Base-by-base conservation (phyloP, 1,140 invertebrate genomes). In the Lepidurus apus region DNA sequence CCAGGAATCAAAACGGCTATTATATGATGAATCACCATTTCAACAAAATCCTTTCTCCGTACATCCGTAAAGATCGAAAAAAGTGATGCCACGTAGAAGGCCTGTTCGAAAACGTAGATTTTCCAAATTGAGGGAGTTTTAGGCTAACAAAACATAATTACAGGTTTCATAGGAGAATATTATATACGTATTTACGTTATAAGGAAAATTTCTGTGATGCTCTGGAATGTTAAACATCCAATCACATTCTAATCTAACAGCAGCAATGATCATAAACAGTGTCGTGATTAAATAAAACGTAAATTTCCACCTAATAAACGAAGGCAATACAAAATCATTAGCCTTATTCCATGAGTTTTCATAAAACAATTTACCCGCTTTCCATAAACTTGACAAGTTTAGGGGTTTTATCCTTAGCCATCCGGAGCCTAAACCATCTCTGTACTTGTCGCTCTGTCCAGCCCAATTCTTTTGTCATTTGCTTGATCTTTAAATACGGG, bases 341-440 rank as follows among this genome's bases (percentile, higher is more conserved):
- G 53, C 21, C 53, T 17, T 17, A 17, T 21, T 17, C 5, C 53
- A 65, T 9, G 4, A 7, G 7, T 34, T 47, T 4, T 43, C 13
- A 24, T 11, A 44, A 43, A 43, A 77, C 43, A 6, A 7, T 24
- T 7, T 47, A 77, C 24, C 75, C 75, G 75, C 75, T 45, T n/a
- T 77, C 75, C 43, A 24, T 26, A n/a, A 77, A 77, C 24, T 77
- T 77, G 13, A 45, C 43, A 9, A 77, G 75, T 44, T 77, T 77
- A 5, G 75, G 47, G 9, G 75, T 43, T 26, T 47, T 42, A 44
- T 77, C 75, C 24, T 77, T 47, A 34, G 43, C 24, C 42, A 42
- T 26, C 9, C 75, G 21, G 7, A 77, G 24, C 75, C 75, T 42
- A 17, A 77, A 43, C 75, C 75, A 77, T 26, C 75, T 42, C 17